Evolutionary conservation across 2,797 vertebrate genomes (phyloP).

Genomic region (Siniperca scherzeri): DNA sequence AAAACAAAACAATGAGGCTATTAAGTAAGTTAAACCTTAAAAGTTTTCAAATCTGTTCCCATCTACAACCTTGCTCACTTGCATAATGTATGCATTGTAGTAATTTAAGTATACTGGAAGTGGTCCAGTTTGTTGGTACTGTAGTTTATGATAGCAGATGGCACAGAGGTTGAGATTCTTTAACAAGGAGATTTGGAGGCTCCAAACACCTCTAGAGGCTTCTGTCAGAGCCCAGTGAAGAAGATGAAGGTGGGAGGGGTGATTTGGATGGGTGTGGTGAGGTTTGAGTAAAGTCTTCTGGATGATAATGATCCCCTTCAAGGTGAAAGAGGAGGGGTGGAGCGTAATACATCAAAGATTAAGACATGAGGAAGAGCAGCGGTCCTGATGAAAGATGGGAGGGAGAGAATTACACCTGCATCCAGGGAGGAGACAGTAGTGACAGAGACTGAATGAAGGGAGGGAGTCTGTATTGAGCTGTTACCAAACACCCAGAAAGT

Average conservation of each 20-base stretch:
- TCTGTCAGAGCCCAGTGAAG: conserved; percentile 11
- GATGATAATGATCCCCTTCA: conserved; percentile 75
- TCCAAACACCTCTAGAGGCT: conserved; percentile 30
- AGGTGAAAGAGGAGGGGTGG: conserved; percentile 62
- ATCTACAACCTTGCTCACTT: neutral
- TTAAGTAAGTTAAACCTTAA: neutral
- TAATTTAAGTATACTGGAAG: conserved; percentile 12
- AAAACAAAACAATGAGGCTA: neutral
- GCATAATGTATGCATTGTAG: conserved; percentile 12
- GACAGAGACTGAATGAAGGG: conserved; percentile 62
- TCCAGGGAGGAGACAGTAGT: conserved; percentile 45
- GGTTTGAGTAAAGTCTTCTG: conserved; percentile 50
- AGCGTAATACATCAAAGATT: conserved; percentile 70
- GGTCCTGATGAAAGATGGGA: conserved; percentile 59
- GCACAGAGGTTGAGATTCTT: conserved; percentile 1
- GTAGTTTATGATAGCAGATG: conserved; percentile 28
- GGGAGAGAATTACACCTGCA: conserved; percentile 57
- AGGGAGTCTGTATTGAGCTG: conserved; percentile 36
- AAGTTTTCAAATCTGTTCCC: neutral
- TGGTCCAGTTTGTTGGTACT: conserved; percentile 2
- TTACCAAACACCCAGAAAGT: conserved; percentile 40
- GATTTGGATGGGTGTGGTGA: conserved; percentile 10
- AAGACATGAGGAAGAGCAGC: conserved; percentile 62
- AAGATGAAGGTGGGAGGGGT: conserved; percentile 3
- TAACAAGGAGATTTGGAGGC: conserved; percentile 31